Percentiles rank a stretch among this genome's conserved stretches.
Evolutionary conservation across 64 coral and sea anemone species (phyloP).

Genomic region (Montipora foliosa): DNA sequence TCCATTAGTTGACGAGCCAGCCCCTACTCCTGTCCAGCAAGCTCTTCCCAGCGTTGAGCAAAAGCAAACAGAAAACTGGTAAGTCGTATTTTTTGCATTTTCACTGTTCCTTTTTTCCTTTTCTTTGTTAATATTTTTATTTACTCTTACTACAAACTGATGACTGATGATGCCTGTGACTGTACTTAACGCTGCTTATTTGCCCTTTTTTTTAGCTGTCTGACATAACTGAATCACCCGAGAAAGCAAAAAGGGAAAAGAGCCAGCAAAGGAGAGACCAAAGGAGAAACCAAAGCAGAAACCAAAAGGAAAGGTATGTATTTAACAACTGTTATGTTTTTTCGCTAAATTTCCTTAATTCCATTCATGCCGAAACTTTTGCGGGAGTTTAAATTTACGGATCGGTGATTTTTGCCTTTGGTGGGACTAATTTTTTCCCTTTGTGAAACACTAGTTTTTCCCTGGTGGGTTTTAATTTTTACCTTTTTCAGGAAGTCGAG

Average conservation of each 20-base stretch:
- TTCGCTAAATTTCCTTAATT: background rate
- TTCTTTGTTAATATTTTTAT: background rate
- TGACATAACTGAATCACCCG: background rate
- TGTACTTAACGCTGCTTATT: background rate
- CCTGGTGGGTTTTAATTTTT: too few relatives aligned
- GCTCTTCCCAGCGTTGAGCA: background rate
- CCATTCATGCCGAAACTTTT: too few relatives aligned
- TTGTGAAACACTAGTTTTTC: too few relatives aligned
- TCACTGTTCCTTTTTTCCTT: background rate
- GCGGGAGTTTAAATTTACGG: too few relatives aligned
- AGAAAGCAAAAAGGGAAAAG: background rate
- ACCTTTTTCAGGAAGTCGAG: too few relatives aligned
- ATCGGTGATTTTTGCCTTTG: too few relatives aligned
- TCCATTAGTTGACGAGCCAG: background rate
- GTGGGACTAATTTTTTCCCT: too few relatives aligned
- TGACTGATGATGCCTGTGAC: background rate
- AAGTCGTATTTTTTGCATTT: background rate
- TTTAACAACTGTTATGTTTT: background rate
- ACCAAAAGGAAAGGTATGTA: background rate
- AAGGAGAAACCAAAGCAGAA: background rate
- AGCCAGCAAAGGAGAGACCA: background rate
- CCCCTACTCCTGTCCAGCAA: background rate
- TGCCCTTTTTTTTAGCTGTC: background rate
- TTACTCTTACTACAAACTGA: background rate
- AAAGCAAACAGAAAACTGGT: background rate